Evolutionary conservation across 1,140 invertebrate species (phyloP).

Genomic region (Cyphomyrmex costatus): DNA sequence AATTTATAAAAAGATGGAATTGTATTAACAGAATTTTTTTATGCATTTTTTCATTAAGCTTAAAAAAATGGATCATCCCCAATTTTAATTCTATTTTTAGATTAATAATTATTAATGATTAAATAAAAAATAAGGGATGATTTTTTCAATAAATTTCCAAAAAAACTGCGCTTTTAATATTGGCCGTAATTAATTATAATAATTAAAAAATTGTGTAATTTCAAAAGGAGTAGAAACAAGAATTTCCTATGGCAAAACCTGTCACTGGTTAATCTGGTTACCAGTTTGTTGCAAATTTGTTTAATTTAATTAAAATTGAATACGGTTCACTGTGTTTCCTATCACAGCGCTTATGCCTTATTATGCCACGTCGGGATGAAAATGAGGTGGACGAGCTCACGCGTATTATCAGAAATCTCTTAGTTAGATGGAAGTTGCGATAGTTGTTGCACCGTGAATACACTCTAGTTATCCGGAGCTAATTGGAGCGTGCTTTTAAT

Average conservation of each 20-base stretch:
- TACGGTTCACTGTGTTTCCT: neutral
- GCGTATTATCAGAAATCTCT: constrained; percentile 74
- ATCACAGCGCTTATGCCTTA: constrained; percentile 40
- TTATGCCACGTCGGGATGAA: constrained; percentile 11
- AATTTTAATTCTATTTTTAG: neutral
- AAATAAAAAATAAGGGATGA: neutral
- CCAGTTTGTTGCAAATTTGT: neutral
- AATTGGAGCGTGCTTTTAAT: constrained; percentile 80
- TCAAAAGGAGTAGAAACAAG: neutral
- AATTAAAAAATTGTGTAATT: neutral
- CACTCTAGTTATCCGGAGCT: constrained; percentile 76
- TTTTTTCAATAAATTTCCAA: neutral
- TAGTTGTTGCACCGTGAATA: constrained; percentile 68
- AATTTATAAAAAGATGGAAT: neutral
- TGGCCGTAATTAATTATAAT: neutral
- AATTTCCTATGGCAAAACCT: neutral
- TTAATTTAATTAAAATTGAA: constrained; percentile 52
- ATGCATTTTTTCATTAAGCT: neutral
- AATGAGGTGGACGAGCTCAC: constrained; percentile 46
- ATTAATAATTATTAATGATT: neutral
- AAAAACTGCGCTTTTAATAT: neutral
- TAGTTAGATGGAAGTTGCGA: constrained; percentile 53
- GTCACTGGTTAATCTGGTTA: neutral
- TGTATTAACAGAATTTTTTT: neutral
- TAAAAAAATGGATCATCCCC: neutral